Base-by-base conservation (phyloP, 2,888 invertebrate genomes). In the Linnaemya vulpina region DNA sequence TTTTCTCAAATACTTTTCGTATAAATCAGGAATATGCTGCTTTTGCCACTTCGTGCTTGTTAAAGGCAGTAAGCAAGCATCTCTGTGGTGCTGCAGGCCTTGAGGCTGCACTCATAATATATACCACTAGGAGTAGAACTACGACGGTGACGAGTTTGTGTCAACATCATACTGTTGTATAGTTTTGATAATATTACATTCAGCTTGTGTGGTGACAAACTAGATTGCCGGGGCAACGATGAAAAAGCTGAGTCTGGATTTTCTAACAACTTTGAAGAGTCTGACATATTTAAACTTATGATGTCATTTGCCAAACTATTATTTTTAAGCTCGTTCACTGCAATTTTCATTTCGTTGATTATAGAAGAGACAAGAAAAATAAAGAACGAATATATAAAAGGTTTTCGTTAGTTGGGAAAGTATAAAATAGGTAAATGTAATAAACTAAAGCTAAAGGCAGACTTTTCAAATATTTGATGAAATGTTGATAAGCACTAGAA, bases 71-170 rank as follows among this genome's bases (percentile, higher is more conserved):
- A 90, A 83, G 88, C 87, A 70, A 78, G 17, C 70, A 90, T 73
- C 58, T 90, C 90, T 9, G 40, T 30, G 51, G 87, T 87, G 76
- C 68, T 83, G 86, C 91, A 91, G 10, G 87, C 65, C 22, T 88
- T 86, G 49, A 87, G 83, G 40, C 91, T 90, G 76, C 91, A 90
- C 73, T 90, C 90, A 25, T 89, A 88, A 73, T 90, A 87, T 68
- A 89, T 87, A 15, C 87, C 86, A 22, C 83, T 71, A 65, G 49
- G 25, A 67, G 22, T 38, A 25, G 60, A 13, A 43, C 86, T 82
- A 9, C 88, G 88, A 53, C 40, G 81, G 5, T 53, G 74, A 58
- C 49, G 86, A 68, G 68, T 73, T 73, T 67, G 17, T 40, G 55
- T 67, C 55, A 79, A 20, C 76, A 84, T 71, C 25, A 70, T 70